Evolutionary conservation across 2,888 invertebrate species (phyloP), one percentile per base, ranked within the genome.

Genomic region (Lamproptera curius): DNA sequence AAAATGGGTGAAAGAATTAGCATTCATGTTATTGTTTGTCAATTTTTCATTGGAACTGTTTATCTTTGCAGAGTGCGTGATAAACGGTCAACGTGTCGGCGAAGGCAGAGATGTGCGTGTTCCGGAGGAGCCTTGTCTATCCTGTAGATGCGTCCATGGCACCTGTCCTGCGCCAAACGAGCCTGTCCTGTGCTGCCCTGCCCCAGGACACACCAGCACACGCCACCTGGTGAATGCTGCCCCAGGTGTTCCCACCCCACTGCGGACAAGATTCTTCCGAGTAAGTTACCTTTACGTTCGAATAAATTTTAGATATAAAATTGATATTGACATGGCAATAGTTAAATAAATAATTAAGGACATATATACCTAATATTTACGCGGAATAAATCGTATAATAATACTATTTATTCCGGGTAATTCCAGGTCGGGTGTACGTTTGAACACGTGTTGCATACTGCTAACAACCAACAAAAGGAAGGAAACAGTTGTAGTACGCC

Each of bases 141-240:
- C 94, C 46, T 97, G 96, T 65, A 92, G 92, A 35, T 97, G 96
- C 73, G 89, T 91, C 58, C 89, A 89, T 59, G 91, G 91, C 10
- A 89, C 90, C 78, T 97, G 59, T 92, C 92, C 11, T 97, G 97
- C 71, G 89, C 92, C 34, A 96, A 96, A 69, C 92, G 92, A 51
- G 95, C 96, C 0, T 97, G 97, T 63, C 96, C 97, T 0, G 96
- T 97, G 5, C 88, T 97, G 26, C 95, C 96, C 57, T 97, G 97
- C 71, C 92, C 93, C 4, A 76, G 79, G 1, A 87, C 89, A 9
- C 91, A 91, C 56, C 94, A 95, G 64, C 86, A 89, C 50, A 91
- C 92, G 45, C 91, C 91, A 17, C 89, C 92, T 0, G 95, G 95
- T 2, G 94, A 95, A 62, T 97, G 97, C 74, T 98, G 98, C 70